Evolutionary conservation across 2,888 invertebrate genomes (phyloP).

Genomic region (Philereme transversata): DNA sequence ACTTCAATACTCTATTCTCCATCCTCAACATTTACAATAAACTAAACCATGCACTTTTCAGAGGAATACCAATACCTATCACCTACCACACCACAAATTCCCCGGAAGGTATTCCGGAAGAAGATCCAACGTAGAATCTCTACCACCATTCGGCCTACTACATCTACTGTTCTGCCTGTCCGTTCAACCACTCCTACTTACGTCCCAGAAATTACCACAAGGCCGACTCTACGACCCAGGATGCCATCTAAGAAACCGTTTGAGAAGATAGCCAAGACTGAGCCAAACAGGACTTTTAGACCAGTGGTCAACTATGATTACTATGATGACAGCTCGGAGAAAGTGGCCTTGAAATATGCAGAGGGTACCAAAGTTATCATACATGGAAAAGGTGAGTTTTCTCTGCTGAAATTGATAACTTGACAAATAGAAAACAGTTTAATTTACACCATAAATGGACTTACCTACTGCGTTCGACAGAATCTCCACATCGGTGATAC

Average conservation of each 20-base stretch:
- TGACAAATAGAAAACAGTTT: background rate
- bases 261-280: conserved; percentile 54
- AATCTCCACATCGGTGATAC: background rate
- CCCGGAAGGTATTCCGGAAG: conserved; percentile 60
- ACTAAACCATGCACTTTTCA: conserved; percentile 43
- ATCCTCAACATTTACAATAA: conserved; percentile 2
- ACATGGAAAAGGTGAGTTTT: conserved; percentile 73
- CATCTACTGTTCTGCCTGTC: conserved; percentile 24
- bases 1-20: background rate
- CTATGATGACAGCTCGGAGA: conserved; percentile 87
- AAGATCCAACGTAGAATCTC: conserved; percentile 67
- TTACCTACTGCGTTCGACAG: conserved; percentile 1
- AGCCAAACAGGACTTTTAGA: conserved; percentile 54
- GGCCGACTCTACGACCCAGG: conserved; percentile 33
- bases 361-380: conserved; percentile 84
- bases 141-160: conserved; percentile 59
- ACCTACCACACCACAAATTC: conserved; percentile 64
- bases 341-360: conserved; percentile 67
- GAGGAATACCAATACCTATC: conserved; percentile 77
- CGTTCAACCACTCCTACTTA: conserved; percentile 35
- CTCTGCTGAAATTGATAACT: too few relatives aligned
- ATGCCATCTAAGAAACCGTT: conserved; percentile 57
- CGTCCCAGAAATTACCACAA: conserved; percentile 27
- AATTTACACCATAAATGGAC: background rate
- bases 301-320: conserved; percentile 86